A percentile compares a stretch with the other conserved stretches of the same genome.
Conservation (phyloP, 2,888 invertebrate species). For the Drosophila quasianomalipes region DNA sequence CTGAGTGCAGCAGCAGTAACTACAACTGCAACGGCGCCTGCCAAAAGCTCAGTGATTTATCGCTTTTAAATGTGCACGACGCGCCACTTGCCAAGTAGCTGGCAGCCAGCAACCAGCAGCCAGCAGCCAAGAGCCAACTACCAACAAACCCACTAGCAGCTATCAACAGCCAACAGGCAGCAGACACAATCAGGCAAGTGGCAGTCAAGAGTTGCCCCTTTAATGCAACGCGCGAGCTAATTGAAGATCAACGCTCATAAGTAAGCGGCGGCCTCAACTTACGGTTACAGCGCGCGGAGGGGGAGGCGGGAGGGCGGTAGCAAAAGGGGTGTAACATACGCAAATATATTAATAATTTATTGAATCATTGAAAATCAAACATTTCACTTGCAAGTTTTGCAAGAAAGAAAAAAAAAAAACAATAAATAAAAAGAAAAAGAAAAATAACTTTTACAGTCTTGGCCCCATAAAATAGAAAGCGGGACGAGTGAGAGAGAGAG, state of each 20-base stretch:
- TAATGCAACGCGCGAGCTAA: conserved; percentile 51
- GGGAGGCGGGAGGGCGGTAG: too few species aligned
- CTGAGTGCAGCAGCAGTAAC: background rate
- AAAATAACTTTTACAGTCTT: conserved; percentile 19
- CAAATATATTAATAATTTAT: conserved; percentile 81
- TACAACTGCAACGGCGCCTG: conserved; percentile 47
- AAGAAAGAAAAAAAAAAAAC: conserved; percentile 7
- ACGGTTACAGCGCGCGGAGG: background rate
- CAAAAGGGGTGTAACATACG: conserved; percentile 47
- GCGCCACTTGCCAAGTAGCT: conserved; percentile 54
- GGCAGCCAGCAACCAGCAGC: conserved; percentile 6
- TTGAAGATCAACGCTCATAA: conserved; percentile 67
- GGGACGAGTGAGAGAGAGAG: background rate
- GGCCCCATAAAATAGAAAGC: conserved; percentile 2
- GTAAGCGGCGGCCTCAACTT: conserved; percentile 1
- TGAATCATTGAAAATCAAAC: conserved; percentile 83
- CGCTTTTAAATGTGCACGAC: conserved; percentile 75
- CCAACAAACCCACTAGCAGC: conserved; percentile 10
- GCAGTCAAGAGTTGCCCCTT: conserved; percentile 33
- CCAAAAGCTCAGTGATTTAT: conserved; percentile 77
- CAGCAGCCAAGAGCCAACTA: conserved; percentile 20
- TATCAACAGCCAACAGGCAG: conserved; percentile 15
- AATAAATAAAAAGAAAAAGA: conserved; percentile 9
- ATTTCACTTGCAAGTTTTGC: conserved; percentile 81
- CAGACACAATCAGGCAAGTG: conserved; percentile 28